Evolutionary conservation across 2,797 vertebrate species (phyloP), one percentile per base, ranked within the genome.

Genomic region (Sphenodon punctatus): DNA sequence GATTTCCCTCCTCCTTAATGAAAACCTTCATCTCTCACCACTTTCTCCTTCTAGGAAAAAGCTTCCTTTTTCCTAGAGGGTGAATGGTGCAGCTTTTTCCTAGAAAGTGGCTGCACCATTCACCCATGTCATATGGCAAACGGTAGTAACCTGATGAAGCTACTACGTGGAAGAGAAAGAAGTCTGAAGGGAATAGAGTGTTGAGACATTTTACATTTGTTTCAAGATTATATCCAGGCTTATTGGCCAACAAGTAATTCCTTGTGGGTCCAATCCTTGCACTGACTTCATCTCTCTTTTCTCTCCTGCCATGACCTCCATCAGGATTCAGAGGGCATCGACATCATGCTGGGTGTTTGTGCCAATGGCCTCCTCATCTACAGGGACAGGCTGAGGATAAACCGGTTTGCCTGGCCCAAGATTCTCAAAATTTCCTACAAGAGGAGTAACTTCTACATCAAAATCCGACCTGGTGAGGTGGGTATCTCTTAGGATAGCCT

Each of bases 381-480:
- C 94, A 96, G 98, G n/a, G 99, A 99, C 80, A 97, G 99, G 34
- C 95, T 99, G 92, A 96, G 99, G 93, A 99, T 99, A 96, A 99
- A 99, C 90, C 97, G 99, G 78, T 99, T 99, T 1, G 99, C 99
- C 85, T 99, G 99, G 99, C 99, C 99, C 75, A 99, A 99, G 95
- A 99, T 99, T 89, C 97, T 99, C 25, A 99, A 99, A 93, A 99
- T 99, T 90, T 99, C 99, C 39, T 99, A 99, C 70, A 99, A 99
- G 90, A 97, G 99, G 90, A 99, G 98, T 95, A 99, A 99, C 95
- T 99, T 99, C 92, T 99, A 99, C 93, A 99, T 99, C 89, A 99
- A 99, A 95, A 99, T 99, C 86, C 97, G 99, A 53, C 99, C 99
- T 0, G 99, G 99, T 73, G 99, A 99, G 97, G 99, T 99, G 92